A percentile compares a stretch with the other conserved stretches of the same genome.
Evolutionary conservation across 2,888 invertebrate genomes (phyloP).

Genomic region (Ramazzottius varieornatus): DNA sequence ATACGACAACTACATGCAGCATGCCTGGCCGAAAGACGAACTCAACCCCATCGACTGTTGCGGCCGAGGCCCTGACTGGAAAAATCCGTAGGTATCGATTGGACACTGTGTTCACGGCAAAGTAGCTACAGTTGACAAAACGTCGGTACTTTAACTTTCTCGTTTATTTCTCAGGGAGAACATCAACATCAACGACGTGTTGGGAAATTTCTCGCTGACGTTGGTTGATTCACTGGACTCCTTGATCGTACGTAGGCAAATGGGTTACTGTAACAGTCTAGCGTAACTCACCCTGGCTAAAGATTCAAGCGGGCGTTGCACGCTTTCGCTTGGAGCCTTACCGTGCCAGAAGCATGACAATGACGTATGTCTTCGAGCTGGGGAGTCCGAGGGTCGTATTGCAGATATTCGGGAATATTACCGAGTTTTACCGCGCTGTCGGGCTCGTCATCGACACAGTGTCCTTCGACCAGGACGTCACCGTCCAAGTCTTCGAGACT

Average conservation of each 20-base stretch:
- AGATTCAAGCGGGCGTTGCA: no score
- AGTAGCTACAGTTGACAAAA: background rate
- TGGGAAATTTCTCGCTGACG: slow-evolving; percentile 35
- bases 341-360: no score
- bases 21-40: slow-evolving; percentile 36
- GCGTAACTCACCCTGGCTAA: no score
- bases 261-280: no score
- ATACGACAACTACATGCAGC: slow-evolving; percentile 34
- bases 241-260: slow-evolving; percentile 28
- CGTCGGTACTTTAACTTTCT: slow-evolving; percentile 12
- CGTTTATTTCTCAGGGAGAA: slow-evolving; percentile 34
- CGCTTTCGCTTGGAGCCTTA: no score
- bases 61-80: slow-evolving; percentile 34
- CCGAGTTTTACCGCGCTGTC: slow-evolving; percentile 33
- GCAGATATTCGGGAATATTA: slow-evolving; percentile 31
- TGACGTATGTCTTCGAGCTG: no score
- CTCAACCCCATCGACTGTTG: slow-evolving; percentile 34
- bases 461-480: slow-evolving; percentile 32
- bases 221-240: slow-evolving; percentile 34
- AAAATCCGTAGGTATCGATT: slow-evolving; percentile 29
- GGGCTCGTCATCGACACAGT: slow-evolving; percentile 30
- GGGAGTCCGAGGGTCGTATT: no score
- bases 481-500: slow-evolving; percentile 37
- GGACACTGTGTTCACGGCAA: no score
- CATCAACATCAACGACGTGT: slow-evolving; percentile 37